phyloP scores from a whole-genome alignment of 2,113 vertebrate species.

The Eonycteris spelaea region DNA sequence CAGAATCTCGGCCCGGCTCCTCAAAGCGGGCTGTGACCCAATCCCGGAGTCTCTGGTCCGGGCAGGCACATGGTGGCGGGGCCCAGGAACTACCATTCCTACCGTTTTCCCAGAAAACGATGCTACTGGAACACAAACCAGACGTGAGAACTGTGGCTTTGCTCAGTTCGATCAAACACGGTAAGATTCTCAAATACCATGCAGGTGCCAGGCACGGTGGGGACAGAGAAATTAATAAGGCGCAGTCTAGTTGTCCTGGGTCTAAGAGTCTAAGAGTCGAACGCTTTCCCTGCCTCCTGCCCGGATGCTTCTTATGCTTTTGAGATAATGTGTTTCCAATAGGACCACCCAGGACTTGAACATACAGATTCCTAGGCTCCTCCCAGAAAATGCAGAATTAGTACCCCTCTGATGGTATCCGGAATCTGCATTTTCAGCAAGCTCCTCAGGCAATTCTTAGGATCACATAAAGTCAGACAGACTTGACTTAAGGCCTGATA shows the following conservation, averaged over 20 bases:
- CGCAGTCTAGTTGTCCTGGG: too few relatives aligned
- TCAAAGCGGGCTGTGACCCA: background rate
- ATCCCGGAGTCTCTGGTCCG: background rate
- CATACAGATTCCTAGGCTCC: background rate
- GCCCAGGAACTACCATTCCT: background rate
- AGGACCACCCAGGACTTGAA: background rate
- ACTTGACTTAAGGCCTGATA: background rate
- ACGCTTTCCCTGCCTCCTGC: background rate
- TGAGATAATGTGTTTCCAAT: background rate
- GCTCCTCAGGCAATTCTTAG: background rate
- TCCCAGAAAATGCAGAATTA: background rate
- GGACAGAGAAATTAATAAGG: background rate
- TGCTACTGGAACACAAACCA: background rate
- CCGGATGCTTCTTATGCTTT: background rate
- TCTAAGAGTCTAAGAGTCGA: background rate
- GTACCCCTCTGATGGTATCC: background rate
- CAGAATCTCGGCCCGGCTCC: background rate
- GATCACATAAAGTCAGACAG: background rate
- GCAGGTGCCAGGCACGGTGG: background rate
- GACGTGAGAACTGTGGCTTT: background rate
- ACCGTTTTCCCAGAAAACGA: background rate
- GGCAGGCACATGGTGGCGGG: too few relatives aligned
- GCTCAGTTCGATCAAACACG: background rate
- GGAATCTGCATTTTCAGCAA: background rate
- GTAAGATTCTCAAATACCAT: background rate